Evolutionary conservation across 37 sponge, comb jelly and placozoan genomes (phyloP), one percentile per base, ranked within the genome.

Genomic region (Theonella swinhoei): DNA sequence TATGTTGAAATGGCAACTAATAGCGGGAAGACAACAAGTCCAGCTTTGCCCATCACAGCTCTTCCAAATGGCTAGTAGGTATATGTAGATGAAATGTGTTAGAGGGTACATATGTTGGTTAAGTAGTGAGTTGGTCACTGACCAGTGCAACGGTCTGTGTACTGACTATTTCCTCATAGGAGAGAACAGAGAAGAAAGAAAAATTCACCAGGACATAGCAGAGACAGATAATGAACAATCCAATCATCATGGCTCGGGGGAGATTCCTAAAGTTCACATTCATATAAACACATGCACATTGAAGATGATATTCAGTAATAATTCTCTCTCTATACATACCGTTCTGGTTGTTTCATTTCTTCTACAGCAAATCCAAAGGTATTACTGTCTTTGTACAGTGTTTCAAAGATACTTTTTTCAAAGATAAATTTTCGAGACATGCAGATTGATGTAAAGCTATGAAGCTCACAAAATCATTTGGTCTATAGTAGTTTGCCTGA

Each of bases 121-220:
- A n/a, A n/a, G n/a, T n/a, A n/a, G n/a, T n/a, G n/a, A n/a, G 25
- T 23, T n/a, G n/a, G n/a, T 65, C 1, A 73, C 92, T 78, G 37
- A 94, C 95, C 85, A 88, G 28, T 24, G 89, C 95, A 59, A 90
- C 77, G 38, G 95, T 83, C 25, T 74, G 75, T 22, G 84, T 36
- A 38, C 30, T 38, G 1, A 71, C 42, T 24, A 84, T 77, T 39
- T 85, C 75, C 5, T 81, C 39, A 30, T 81, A 77, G 23, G 81
- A 61, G 58, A 96, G 77, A 8, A 87, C 91, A 29, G 89, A 78
- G 54, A 93, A 90, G 78, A 74, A 93, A 38, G 91, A 47, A n/a
- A 90, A 4, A 64, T 93, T 93, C 62, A 93, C 81, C 17, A 91
- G 75, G 22, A 90, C 34, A 66, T 96, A 96, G 73, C 80, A 84